phyloP scores from a whole-genome alignment of 1,140 invertebrate genomes.

The Drosophila insularis region DNA sequence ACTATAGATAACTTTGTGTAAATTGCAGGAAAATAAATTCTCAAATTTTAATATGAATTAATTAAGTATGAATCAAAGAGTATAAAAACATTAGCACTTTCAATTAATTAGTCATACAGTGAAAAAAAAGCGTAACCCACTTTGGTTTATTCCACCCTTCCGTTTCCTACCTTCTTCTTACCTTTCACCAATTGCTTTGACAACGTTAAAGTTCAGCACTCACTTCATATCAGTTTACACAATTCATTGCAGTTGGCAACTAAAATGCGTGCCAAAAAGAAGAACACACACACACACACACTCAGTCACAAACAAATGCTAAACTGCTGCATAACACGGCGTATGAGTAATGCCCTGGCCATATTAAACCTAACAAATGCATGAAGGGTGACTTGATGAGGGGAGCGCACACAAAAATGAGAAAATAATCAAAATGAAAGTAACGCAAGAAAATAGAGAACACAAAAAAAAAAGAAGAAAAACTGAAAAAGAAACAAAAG shows the following conservation, averaged over 20 bases:
- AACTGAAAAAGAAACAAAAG: background rate
- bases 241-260: constrained; percentile 32
- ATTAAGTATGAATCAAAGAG: too few species aligned
- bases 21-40: too few species aligned
- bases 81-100: too few species aligned
- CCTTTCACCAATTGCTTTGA: background rate
- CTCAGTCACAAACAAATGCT: background rate
- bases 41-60: too few species aligned
- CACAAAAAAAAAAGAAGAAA: background rate
- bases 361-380: constrained; percentile 4
- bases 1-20: too few species aligned
- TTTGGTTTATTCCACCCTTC: background rate
- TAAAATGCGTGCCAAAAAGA: constrained; percentile 44
- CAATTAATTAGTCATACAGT: too few species aligned
- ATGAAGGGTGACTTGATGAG: background rate
- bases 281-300: background rate
- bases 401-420: constrained; percentile 1
- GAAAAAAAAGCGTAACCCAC: too few species aligned
- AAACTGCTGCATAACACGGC: constrained; percentile 43
- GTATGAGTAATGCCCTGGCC: constrained; percentile 43
- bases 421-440: constrained; percentile 37
- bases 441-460: constrained; percentile 15
- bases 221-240: background rate
- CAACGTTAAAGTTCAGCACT: background rate
- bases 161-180: background rate